Conservation (phyloP, 2,888 invertebrate species). For the Lucinisca nassula region DNA sequence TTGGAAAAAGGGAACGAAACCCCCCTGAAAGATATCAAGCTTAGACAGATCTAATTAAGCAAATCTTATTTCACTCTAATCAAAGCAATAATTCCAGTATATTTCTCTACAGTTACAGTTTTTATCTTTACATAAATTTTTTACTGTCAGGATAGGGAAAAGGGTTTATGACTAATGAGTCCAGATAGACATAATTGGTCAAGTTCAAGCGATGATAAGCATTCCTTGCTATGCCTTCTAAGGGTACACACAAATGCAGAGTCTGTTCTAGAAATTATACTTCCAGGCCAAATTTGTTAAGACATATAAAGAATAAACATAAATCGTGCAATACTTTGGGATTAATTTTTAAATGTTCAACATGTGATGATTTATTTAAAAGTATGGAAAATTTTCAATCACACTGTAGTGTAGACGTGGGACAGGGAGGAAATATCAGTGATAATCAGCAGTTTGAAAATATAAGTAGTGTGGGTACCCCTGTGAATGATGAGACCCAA, state of each 20-base stretch:
- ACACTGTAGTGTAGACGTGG: neutral
- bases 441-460: neutral
- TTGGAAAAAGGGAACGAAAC: neutral
- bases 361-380: neutral
- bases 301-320: neutral
- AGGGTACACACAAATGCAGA: neutral
- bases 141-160: neutral
- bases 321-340: neutral
- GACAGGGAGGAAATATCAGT: neutral
- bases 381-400: neutral
- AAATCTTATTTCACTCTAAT: neutral
- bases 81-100: neutral
- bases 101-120: neutral
- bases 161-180: neutral
- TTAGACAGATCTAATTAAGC: neutral
- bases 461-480: neutral
- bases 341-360: neutral
- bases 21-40: neutral
- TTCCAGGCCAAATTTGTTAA: neutral
- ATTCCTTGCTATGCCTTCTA: neutral
- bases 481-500: neutral
- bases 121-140: neutral
- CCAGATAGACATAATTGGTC: neutral
- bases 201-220: neutral
- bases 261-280: neutral